Base-by-base conservation (phyloP, 35 echinoderm and acorn worm species). In the Stichopus chloronotus region DNA sequence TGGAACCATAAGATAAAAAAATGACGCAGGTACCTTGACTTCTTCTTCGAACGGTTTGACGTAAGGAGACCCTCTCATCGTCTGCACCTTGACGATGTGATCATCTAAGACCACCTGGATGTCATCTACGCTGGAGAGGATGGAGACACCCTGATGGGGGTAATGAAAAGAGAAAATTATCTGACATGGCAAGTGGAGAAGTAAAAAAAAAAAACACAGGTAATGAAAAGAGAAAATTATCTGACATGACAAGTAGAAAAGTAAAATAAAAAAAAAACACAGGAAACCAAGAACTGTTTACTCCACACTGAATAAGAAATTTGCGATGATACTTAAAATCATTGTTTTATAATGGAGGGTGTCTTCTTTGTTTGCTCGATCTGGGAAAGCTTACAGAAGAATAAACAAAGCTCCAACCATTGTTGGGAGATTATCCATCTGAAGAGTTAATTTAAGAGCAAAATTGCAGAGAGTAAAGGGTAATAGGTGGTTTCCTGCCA, bases 11-110 rank as follows among this genome's bases (percentile, higher is more conserved):
- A 24, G 69, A 43, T 20, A 74, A 74, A 74, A 74, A 74, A 20
- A 74, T 61, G 59, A 61, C 6, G 14, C 22, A 7, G 22, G 19
- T 72, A 99, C 97, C 97, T 90, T 95, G 69, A 99, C 88, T 95
- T 99, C 97, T 23, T 93, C 81, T 94, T 99, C 97, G 95, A 99
- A 99, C 22, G 97, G 97, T 94, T 96, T 96, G 92, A 99, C 92
- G 71, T 90, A 99, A 13, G 97, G 95, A 9, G 95, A 96, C 12
- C 97, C 95, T 90, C 97, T 95, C 97, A 96, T 99, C n/a, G 97
- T 99, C 69, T 99, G 97, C 19, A 92, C 95, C 90, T 99, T 96
- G 25, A 96, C 92, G 53, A 96, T 95, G 76, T 99, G 97, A 78
- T 99, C 97, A 92, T 99, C 97, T 6, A 99, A 72, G 22, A 99